A percentile compares a stretch with the other conserved stretches of the same genome.
These are phyloP conservation scores for Timema cristinae DNA, from an alignment of 2,888 invertebrate genomes.

Conservation along the genomic window DNA sequence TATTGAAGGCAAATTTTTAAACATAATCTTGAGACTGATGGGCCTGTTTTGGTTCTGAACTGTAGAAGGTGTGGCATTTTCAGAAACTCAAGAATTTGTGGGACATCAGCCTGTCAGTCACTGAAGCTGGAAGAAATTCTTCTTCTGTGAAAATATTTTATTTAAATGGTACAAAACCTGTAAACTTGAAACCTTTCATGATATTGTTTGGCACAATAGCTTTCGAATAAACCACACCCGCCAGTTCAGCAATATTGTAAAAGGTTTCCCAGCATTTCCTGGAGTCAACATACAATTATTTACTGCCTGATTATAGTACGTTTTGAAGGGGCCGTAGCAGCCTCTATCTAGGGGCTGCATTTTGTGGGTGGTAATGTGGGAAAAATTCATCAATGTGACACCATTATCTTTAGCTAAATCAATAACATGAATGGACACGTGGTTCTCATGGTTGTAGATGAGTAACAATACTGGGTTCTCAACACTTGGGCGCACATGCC, in stretches of 20 bases:
- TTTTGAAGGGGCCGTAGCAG: constrained; percentile 7
- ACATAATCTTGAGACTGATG: too few species aligned
- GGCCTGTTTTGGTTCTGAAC: neutral
- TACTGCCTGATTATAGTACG: constrained; percentile 12
- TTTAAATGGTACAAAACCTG: neutral
- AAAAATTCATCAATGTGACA: constrained; percentile 11
- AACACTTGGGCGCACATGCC: constrained; percentile 8
- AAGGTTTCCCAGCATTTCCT: neutral
- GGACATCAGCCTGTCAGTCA: neutral
- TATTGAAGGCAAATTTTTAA: too few species aligned
- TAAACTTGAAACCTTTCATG: neutral
- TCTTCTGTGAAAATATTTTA: neutral
- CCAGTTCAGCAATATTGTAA: neutral
- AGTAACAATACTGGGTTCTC: constrained; percentile 5
- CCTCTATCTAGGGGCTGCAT: constrained; percentile 11
- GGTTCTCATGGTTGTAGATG: constrained; percentile 14
- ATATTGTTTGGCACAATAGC: neutral
- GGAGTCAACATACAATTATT: constrained; percentile 14
- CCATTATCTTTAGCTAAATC: constrained; percentile 3
- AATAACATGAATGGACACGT: constrained; percentile 13
- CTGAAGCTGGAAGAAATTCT: constrained; percentile 4
- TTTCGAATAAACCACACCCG: constrained; percentile 1
- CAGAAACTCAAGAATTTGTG: neutral
- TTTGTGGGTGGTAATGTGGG: constrained; percentile 1
- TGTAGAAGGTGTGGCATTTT: too few species aligned